Evolutionary conservation across 2,113 vertebrate species (phyloP).

Genomic region (Poecilia latipinna): DNA sequence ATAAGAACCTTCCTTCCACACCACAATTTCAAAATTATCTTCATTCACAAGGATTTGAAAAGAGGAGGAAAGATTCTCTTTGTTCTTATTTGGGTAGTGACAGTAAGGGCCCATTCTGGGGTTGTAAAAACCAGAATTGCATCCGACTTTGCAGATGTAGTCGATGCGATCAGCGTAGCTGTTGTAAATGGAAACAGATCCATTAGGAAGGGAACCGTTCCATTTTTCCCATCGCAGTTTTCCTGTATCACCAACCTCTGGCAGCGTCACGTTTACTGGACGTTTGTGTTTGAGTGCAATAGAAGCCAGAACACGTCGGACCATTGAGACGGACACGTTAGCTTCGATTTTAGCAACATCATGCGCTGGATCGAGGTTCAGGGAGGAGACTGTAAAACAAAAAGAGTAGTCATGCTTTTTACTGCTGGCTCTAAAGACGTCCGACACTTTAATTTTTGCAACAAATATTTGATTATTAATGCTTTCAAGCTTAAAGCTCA

Average conservation of each 20-base stretch:
- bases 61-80: conserved; percentile 25
- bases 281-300: too few relatives aligned
- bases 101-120: conserved; percentile 49
- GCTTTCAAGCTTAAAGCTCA: too few relatives aligned
- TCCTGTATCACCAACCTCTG: neutral
- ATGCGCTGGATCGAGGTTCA: neutral
- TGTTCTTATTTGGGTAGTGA: conserved; percentile 34
- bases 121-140: conserved; percentile 61
- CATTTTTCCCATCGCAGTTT: conserved; percentile 56
- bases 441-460: too few relatives aligned
- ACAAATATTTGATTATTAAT: too few relatives aligned
- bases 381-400: neutral
- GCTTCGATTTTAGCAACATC: neutral
- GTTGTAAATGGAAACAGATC: conserved; percentile 61
- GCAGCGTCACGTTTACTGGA: too few relatives aligned
- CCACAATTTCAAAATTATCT: conserved; percentile 68
- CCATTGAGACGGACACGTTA: too few relatives aligned
- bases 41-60: conserved; percentile 68
- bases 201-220: conserved; percentile 31
- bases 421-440: neutral
- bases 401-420: neutral
- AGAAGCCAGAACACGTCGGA: too few relatives aligned
- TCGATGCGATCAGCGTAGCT: conserved; percentile 43
- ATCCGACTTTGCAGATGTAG: conserved; percentile 62
- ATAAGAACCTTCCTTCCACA: conserved; percentile 58